Conservation (phyloP, 2,888 invertebrate genomes). For the Chymomyza procnemis region DNA sequence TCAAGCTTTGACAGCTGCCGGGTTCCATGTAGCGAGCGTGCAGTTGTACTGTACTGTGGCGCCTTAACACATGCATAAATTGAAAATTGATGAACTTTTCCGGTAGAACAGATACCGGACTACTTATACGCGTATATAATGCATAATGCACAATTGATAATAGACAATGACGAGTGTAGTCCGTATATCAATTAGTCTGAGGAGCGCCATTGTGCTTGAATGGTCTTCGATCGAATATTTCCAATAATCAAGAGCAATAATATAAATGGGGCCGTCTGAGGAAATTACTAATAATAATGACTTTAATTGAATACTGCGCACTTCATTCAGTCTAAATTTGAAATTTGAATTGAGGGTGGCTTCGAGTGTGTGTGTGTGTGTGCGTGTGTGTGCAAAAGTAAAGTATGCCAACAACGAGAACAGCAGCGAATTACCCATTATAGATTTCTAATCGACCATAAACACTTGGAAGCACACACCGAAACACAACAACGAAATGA, state of each 20-base stretch:
- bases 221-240: constrained; percentile 32
- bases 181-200: constrained; percentile 43
- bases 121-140: constrained; percentile 7
- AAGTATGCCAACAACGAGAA: constrained; percentile 21
- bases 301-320: constrained; percentile 76
- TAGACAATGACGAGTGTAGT: constrained; percentile 11
- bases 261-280: constrained; percentile 28
- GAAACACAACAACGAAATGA: background rate
- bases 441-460: constrained; percentile 74
- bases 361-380: constrained; percentile 16
- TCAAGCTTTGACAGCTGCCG: background rate
- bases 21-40: background rate
- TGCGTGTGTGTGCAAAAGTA: constrained; percentile 10
- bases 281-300: constrained; percentile 74
- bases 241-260: constrained; percentile 35
- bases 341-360: constrained; percentile 27
- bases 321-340: constrained; percentile 62
- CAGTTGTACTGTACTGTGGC: constrained; percentile 23
- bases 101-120: constrained; percentile 44
- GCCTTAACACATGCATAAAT: constrained; percentile 72
- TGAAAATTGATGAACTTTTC: constrained; percentile 77
- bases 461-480: constrained; percentile 58
- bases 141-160: constrained; percentile 3
- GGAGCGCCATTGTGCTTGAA: constrained; percentile 1
- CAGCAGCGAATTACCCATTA: constrained; percentile 66